Evolutionary conservation across 2,888 invertebrate species (phyloP).

Genomic region (Anthophora plumipes): DNA sequence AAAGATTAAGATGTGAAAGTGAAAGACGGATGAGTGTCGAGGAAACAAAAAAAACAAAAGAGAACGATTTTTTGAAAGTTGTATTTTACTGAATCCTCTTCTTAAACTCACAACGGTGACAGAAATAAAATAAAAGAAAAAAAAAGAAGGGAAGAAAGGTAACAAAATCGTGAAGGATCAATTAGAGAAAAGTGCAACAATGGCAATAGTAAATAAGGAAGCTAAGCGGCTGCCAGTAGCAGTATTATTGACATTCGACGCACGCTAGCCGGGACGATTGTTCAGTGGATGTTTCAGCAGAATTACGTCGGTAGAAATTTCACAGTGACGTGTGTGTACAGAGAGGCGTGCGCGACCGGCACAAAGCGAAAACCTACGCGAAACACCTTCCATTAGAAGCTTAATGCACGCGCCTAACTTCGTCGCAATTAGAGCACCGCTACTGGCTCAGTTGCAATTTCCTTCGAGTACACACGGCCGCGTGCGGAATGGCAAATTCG

Average conservation of each 20-base stretch:
- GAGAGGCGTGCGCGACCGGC: neutral
- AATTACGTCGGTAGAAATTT: conserved; percentile 43
- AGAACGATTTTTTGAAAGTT: too few species aligned
- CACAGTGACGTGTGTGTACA: conserved; percentile 21
- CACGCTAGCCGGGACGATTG: conserved; percentile 8
- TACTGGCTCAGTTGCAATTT: conserved; percentile 64
- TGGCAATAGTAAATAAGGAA: neutral
- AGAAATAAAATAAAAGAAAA: neutral
- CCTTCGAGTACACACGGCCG: conserved; percentile 60
- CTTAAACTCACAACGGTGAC: neutral
- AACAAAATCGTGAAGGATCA: too few species aligned
- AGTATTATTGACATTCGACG: conserved; percentile 9
- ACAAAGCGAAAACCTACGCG: conserved; percentile 52
- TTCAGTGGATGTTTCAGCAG: conserved; percentile 13
- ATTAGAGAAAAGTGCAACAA: conserved; percentile 3
- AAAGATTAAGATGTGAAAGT: too few species aligned
- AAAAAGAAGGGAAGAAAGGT: neutral
- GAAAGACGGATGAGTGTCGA: too few species aligned
- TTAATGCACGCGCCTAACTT: conserved; percentile 70
- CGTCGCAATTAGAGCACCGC: conserved; percentile 63
- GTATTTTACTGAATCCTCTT: too few species aligned
- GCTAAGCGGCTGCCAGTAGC: too few species aligned
- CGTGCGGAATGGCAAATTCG: conserved; percentile 67
- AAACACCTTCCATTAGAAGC: conserved; percentile 68
- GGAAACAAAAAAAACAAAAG: too few species aligned